Percentiles rank a stretch among this genome's conserved stretches.
phyloP scores from a whole-genome alignment of 2,113 vertebrate genomes.

The human (Homo sapiens) region GRCh38 chr4:139418501-139419000 shows the following conservation, averaged over 20 bases:
- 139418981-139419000: neutral
- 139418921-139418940: neutral
- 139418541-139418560: too few species aligned
- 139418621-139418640: neutral
- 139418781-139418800: neutral
- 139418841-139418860: neutral
- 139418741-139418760: neutral
- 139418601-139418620: neutral
- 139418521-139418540: too few species aligned
- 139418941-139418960: neutral
- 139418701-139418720: neutral
- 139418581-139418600: too few species aligned
- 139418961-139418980: neutral
- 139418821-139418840: neutral
- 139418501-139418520: too few species aligned
- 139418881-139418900: neutral
- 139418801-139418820: neutral
- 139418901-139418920: neutral
- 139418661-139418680: neutral
- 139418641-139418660: neutral
- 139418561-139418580: too few species aligned
- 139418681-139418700: neutral
- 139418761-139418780: neutral
- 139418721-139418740: neutral
- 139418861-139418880: neutral